Conservation (phyloP, 2,797 vertebrate genomes). For the Zonotrichia albicollis region DNA sequence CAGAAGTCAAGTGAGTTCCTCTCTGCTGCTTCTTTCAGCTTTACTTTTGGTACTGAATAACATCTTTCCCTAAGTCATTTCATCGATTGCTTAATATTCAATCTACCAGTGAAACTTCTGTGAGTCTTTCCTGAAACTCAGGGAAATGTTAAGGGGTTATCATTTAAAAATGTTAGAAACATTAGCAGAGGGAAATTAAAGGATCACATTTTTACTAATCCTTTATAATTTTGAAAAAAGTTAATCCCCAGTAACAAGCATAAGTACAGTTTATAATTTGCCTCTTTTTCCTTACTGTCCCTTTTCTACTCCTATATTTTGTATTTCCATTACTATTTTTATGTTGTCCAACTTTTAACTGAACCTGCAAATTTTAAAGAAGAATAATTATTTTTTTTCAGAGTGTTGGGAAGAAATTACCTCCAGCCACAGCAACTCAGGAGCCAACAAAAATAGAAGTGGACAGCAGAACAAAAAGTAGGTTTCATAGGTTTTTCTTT, state of each 20-base stretch:
- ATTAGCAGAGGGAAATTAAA: background rate
- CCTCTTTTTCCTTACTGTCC: background rate
- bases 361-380: conserved; percentile 49
- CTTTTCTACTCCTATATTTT: background rate
- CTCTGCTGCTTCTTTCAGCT: background rate
- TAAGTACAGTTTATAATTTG: background rate
- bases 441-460: conserved; percentile 90
- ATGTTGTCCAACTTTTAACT: conserved; percentile 7
- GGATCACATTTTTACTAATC: background rate
- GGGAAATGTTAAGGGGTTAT: background rate
- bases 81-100: background rate
- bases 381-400: conserved; percentile 58
- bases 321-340: background rate
- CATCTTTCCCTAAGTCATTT: background rate
- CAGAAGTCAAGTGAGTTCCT: background rate
- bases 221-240: background rate
- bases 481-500: conserved; percentile 59
- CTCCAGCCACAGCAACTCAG: conserved; percentile 71
- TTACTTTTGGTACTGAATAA: background rate
- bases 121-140: background rate
- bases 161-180: background rate
- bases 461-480: conserved; percentile 90
- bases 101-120: background rate
- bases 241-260: background rate
- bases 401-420: conserved; percentile 84